Evolutionary conservation across 2,797 vertebrate species (phyloP), one percentile per base, ranked within the genome.

Genomic region (Oceanodroma leucorhoa): DNA sequence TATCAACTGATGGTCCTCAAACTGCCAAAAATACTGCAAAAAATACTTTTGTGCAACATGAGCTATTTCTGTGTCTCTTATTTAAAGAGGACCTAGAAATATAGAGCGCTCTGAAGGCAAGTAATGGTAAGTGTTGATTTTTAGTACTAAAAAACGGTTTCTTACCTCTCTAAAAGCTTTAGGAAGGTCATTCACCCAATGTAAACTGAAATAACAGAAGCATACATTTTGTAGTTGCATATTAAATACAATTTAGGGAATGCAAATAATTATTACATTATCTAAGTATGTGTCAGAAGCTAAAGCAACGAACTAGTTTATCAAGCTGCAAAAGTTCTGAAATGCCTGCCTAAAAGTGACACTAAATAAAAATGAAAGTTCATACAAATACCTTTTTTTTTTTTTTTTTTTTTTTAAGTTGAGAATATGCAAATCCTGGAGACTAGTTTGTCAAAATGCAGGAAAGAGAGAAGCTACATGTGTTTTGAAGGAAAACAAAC

Each of bases 151-250:
- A 58, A 40, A 67, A 1, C 4, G 41, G 11, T 19, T 92, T 89
- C 97, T 98, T 94, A 99, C 99, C 99, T 99, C 99, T 97, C 77
- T 97, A 92, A 99, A 98, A 17, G 99, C 98, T 94, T 97, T 98
- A 23, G 99, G 99, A 93, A 99, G 99, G 95, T 99, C 99, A 86
- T 99, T 99, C 71, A 99, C 98, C 99, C 99, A 99, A 91, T 99
- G 99, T 83, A 99, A 98, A 79, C 99, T 99, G 96, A 91, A 98
- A 97, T 24, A 97, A 94, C 11, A 90, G 69, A 97, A 93, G 45
- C 1, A 18, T 1, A 29, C 13, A 48, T 69, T 66, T 94, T 90
- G 34, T 48, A 86, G 66, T 14, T 61, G 19, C 34, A 83, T 53
- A 87, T 36, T 51, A 83, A 83, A 62, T 78, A 72, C 20, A 45